phyloP scores from a whole-genome alignment of 2,797 vertebrate species.

The Crenichthys baileyi region DNA sequence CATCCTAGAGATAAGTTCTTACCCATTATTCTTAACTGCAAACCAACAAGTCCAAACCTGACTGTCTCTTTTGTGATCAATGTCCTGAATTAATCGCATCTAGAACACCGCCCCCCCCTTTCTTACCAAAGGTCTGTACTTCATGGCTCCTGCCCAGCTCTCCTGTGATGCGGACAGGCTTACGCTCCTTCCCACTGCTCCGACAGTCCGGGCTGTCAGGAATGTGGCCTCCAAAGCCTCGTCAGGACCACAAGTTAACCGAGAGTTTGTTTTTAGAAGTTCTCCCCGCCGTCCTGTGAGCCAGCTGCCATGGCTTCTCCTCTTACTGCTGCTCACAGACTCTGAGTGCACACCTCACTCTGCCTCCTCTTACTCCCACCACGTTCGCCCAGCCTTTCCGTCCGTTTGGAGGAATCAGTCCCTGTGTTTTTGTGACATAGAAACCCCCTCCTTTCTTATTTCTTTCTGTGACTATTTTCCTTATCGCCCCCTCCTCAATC shows the following conservation, averaged over 20 bases:
- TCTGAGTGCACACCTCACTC: constrained; percentile 45
- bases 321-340: constrained; percentile 57
- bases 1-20: background rate
- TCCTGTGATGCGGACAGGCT: constrained; percentile 6
- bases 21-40: constrained; percentile 14
- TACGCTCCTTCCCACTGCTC: background rate
- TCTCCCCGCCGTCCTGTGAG: constrained; percentile 59
- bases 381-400: constrained; percentile 47
- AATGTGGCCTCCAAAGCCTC: constrained; percentile 56
- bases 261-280: constrained; percentile 76
- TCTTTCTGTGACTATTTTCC: constrained; percentile 14
- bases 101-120: background rate
- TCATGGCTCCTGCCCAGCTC: constrained; percentile 68
- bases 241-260: constrained; percentile 51
- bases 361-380: constrained; percentile 42
- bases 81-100: background rate
- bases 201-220: constrained; percentile 33
- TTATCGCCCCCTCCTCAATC: constrained; percentile 20
- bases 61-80: background rate
- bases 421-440: constrained; percentile 71
- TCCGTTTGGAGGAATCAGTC: constrained; percentile 68
- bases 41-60: constrained; percentile 5
- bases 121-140: constrained; percentile 82
- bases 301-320: constrained; percentile 79
- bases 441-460: constrained; percentile 34